Percentiles rank a stretch among this genome's conserved stretches.
Conservation (phyloP, 2,888 invertebrate genomes). For the Megaustenia siamemsis region DNA sequence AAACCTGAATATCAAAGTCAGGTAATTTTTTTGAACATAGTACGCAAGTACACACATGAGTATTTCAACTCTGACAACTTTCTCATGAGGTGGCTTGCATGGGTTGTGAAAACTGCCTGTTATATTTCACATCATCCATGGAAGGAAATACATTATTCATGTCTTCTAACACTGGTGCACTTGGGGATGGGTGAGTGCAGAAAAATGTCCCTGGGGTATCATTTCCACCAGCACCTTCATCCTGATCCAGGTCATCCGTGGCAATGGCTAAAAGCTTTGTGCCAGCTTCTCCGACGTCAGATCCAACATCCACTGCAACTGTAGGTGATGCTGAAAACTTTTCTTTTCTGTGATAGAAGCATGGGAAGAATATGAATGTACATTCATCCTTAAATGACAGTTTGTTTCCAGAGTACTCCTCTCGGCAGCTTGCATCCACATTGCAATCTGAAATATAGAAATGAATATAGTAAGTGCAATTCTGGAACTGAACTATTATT, state of each 20-base stretch:
- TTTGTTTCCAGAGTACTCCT: conserved; percentile 27
- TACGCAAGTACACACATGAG: neutral
- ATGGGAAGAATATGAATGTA: conserved; percentile 46
- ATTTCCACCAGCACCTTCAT: conserved; percentile 21
- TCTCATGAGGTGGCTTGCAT: conserved; percentile 49
- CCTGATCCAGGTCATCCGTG: conserved; percentile 46
- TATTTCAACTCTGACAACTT: neutral
- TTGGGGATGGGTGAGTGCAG: conserved; percentile 43
- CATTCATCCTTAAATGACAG: conserved; percentile 43
- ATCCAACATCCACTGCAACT: conserved; percentile 18
- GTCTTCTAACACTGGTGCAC: conserved; percentile 41
- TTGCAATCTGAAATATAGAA: conserved; percentile 19
- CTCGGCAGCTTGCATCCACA: neutral
- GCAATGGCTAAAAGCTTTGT: conserved; percentile 52
- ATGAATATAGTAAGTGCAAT: neutral
- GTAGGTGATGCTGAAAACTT: conserved; percentile 22
- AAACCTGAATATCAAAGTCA: neutral
- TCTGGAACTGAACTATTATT: no score
- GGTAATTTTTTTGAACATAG: neutral
- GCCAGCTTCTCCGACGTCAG: conserved; percentile 44
- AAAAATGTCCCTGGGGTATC: conserved; percentile 43
- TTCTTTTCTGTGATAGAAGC: conserved; percentile 35
- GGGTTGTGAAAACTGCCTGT: conserved; percentile 49
- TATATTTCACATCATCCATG: conserved; percentile 45
- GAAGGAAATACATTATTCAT: conserved; percentile 12